A percentile compares a stretch with the other conserved stretches of the same genome.
These are phyloP conservation scores for Cricetomys ansorgei DNA, from an alignment of 2,113 vertebrate species.

Conservation along the genomic window DNA sequence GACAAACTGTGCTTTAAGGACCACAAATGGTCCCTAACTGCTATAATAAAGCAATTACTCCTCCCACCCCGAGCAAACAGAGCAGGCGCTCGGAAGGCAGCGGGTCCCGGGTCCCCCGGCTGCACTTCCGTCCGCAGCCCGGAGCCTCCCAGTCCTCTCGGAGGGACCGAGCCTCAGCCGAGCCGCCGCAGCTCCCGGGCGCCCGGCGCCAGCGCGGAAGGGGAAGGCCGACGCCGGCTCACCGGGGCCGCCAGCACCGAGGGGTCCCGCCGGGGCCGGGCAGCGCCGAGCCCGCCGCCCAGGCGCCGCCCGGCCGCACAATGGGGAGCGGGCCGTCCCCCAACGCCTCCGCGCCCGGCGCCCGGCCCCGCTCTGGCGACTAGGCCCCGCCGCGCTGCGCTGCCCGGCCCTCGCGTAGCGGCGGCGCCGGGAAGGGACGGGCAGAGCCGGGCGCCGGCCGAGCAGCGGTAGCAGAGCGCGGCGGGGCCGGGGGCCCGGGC, in stretches of 20 bases:
- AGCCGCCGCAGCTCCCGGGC: slow-evolving; percentile 36
- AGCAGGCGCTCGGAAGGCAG: slow-evolving; percentile 30
- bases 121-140: slow-evolving; percentile 72
- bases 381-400: slow-evolving; percentile 74
- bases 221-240: slow-evolving; percentile 44
- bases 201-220: not conserved
- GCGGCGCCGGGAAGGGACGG: slow-evolving; percentile 46
- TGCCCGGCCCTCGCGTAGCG: slow-evolving; percentile 76
- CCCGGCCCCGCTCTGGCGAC: not conserved
- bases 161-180: slow-evolving; percentile 4
- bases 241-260: slow-evolving; percentile 9
- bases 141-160: slow-evolving; percentile 1
- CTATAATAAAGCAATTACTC: slow-evolving; percentile 59
- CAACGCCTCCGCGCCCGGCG: slow-evolving; percentile 49
- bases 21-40: slow-evolving; percentile 56
- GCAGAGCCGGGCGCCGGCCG: slow-evolving; percentile 9
- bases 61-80: slow-evolving; percentile 63
- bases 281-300: not conserved
- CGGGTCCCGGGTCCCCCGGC: slow-evolving; percentile 65
- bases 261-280: slow-evolving; percentile 11
- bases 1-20: slow-evolving; percentile 62
- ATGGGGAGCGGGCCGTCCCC: slow-evolving; percentile 67
- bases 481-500: slow-evolving; percentile 42
- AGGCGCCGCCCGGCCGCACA: slow-evolving; percentile 65
- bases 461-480: slow-evolving; percentile 16